Base-by-base conservation (phyloP, 1,140 invertebrate genomes). In the Lepidurus apus region DNA sequence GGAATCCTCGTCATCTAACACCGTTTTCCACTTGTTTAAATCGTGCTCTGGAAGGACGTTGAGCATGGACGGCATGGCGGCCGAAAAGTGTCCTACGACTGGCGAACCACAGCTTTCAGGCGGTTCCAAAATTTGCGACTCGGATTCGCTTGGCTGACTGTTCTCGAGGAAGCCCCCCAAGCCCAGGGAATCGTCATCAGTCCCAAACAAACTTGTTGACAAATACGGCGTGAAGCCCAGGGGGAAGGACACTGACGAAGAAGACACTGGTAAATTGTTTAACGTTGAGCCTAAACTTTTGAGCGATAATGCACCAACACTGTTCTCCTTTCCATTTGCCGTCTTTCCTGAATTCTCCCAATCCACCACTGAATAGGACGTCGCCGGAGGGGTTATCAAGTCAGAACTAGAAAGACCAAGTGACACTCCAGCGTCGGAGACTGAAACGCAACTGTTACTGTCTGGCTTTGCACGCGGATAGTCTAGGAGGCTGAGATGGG, bases 1-100 rank as follows among this genome's bases (percentile, higher is more conserved):
- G n/a, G 17, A n/a, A 65, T 65, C 53, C 53, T 65, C 53, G 53
- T 65, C 53, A 65, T 65, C 53, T 65, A 65, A 65, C 53, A 65
- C 53, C 6, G 53, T 65, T 21, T 65, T 65, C 53, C 53, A 65
- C 53, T 65, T 65, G 7, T 65, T 65, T 65, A 65, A 65, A 17
- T 65, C 53, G 53, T 65, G 53, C 53, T 65, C 53, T 65, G 53
- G 53, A 5, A 65, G 53, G 8, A 65, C 53, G 7, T 65, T 65
- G 53, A 65, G 53, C 53, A 65, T 65, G 53, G 53, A 65, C 53
- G 53, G 53, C 53, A 65, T 65, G 53, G 53, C 53, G 53, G 53
- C 53, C 53, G 53, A 65, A 65, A 65, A 65, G 21, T 65, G 53
- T n/a, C 53, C 53, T 65, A 65, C 53, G 53, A 65, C 21, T n/a